Percentiles rank a stretch among this genome's conserved stretches.
Evolutionary conservation across 2,113 vertebrate genomes (phyloP).

Genomic region (Mormyrus iriodes): DNA sequence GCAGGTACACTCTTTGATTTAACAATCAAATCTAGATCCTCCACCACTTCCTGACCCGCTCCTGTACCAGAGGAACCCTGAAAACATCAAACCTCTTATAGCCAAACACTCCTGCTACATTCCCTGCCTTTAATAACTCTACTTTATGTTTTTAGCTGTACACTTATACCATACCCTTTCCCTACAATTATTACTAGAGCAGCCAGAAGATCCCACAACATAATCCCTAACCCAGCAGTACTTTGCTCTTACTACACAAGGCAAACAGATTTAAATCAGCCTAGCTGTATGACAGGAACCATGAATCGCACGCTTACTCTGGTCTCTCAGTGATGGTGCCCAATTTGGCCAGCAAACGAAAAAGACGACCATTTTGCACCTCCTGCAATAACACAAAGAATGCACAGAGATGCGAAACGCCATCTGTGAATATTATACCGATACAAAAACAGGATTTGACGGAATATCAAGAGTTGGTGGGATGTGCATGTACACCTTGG

Average conservation of each 20-base stretch:
- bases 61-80: background rate
- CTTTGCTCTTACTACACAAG: background rate
- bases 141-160: background rate
- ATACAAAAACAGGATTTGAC: background rate
- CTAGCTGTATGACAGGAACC: background rate
- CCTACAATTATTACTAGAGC: background rate
- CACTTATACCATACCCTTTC: background rate
- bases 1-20: background rate
- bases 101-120: background rate
- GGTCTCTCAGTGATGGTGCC: conserved; percentile 99
- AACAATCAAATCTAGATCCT: background rate
- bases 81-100: background rate
- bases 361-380: conserved; percentile 96
- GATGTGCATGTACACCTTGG: conserved; percentile 71
- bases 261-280: background rate
- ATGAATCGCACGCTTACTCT: conserved; percentile 72
- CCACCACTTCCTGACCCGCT: background rate
- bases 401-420: background rate
- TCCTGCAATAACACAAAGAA: conserved; percentile 66
- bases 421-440: background rate
- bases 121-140: background rate
- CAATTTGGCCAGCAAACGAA: conserved; percentile 93
- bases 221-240: background rate
- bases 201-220: background rate
- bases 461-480: background rate